Evolutionary conservation across 2,113 vertebrate species (phyloP), one percentile per base, ranked within the genome.

Genomic region (Oophaga pumilio): DNA sequence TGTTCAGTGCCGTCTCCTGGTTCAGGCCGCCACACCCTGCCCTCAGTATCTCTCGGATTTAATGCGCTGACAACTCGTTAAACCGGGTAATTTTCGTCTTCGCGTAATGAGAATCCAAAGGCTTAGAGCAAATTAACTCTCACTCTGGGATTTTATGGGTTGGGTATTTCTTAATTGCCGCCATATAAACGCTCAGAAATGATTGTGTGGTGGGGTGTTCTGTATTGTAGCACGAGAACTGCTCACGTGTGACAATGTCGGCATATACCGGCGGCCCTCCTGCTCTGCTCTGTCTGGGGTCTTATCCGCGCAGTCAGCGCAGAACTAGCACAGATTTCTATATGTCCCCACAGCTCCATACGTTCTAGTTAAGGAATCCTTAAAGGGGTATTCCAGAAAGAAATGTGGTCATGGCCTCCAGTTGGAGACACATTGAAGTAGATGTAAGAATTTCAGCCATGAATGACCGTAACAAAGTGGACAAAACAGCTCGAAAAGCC

Each of bases 61-160:
- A 82, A 82, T 82, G 80, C 22, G 20, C 33, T 82, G 20, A 68
- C 28, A 68, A 82, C 80, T 68, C 6, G 80, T 52, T 82, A 24
- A 11, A 68, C 80, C 33, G 24, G 80, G 80, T 82, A 82, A 82
- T 82, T 82, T 82, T 66, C 79, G 11, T 60, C 26, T 62, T 49
- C 79, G 66, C 12, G 50, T 82, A 82, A 82, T 82, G 80, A 68
- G 62, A 64, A 82, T 82, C 26, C 33, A 15, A 33, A 52, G 80
- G 60, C 80, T 82, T 82, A 82, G 4, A 64, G 28, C 18, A 33
- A 82, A 82, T 82, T 82, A 82, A 43, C 79, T 26, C 59, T 82
- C 59, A 24, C 60, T 15, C 4, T 14, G 64, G 59, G 60, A 64
- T 68, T 82, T 68, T 68, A 82, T 82, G 80, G 80, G 80, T 24